Conservation (phyloP, 2,888 invertebrate species). For the Iphiclides podalirius region DNA sequence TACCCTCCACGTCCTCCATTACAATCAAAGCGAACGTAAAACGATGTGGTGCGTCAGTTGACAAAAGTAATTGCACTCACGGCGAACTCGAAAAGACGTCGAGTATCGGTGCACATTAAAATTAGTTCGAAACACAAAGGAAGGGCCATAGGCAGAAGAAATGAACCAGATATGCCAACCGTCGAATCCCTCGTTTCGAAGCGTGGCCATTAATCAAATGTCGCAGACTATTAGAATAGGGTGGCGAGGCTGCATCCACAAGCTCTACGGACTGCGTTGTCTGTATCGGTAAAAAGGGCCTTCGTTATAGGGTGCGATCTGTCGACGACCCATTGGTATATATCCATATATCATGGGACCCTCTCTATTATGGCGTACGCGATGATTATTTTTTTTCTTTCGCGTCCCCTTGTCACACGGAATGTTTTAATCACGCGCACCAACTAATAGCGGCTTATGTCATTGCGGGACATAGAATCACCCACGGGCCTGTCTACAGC, state of each 20-base stretch:
- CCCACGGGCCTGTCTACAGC: neutral
- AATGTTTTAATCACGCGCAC: constrained; percentile 12
- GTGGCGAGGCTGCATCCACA: constrained; percentile 67
- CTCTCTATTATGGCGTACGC: constrained; percentile 20
- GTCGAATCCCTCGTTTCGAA: constrained; percentile 44
- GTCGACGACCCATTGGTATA: constrained; percentile 35
- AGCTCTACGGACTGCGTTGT: constrained; percentile 61
- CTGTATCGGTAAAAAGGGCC: constrained; percentile 41
- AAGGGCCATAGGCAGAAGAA: constrained; percentile 29
- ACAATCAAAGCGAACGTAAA: constrained; percentile 35
- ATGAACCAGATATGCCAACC: constrained; percentile 41
- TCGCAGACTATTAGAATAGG: constrained; percentile 68
- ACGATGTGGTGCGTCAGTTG: constrained; percentile 30
- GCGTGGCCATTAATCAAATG: constrained; percentile 69
- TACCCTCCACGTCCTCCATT: neutral
- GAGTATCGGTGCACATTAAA: constrained; percentile 40
- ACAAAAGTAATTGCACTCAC: constrained; percentile 35
- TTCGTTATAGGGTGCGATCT: constrained; percentile 39
- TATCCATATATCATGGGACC: constrained; percentile 34
- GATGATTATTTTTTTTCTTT: constrained; percentile 25
- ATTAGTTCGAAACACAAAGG: constrained; percentile 38
- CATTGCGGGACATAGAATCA: neutral
- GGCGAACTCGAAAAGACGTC: constrained; percentile 37
- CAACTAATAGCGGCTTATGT: constrained; percentile 3
- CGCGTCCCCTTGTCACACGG: constrained; percentile 3